Evolutionary conservation across 2,797 vertebrate genomes (phyloP).

Genomic region (Sebastes miniatus): DNA sequence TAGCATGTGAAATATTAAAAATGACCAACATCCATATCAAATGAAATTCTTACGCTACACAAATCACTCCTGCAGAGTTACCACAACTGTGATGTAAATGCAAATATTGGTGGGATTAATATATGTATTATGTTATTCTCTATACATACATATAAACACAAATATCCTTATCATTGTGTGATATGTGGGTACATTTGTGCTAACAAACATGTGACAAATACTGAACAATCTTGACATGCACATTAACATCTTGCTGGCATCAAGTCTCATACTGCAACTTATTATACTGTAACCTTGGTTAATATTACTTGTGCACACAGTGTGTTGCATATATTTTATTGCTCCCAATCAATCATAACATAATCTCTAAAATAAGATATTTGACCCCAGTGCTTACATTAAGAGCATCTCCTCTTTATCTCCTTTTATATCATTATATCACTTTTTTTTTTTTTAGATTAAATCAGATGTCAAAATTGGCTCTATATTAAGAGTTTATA

Average conservation of each 20-base stretch:
- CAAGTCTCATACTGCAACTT: not conserved
- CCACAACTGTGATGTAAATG: not conserved
- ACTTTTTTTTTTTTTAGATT: not conserved
- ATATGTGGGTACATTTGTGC: not conserved
- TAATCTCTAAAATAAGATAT: not conserved
- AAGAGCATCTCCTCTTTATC: not conserved
- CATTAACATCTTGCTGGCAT: not conserved
- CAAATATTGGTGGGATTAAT: not conserved
- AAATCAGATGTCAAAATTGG: not conserved
- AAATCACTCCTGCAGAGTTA: not conserved
- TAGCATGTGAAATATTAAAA: not conserved
- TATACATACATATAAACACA: not conserved
- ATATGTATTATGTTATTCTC: not conserved
- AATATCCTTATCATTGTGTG: not conserved
- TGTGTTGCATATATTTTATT: not conserved
- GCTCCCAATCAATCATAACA: not conserved
- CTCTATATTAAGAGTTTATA: not conserved
- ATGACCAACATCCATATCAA: not conserved
- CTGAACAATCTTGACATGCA: not conserved
- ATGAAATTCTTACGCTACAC: not conserved
- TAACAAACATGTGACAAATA: not conserved
- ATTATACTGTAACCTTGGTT: not conserved
- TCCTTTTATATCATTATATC: not conserved
- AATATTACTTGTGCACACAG: not conserved
- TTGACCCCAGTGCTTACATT: not conserved